Evolutionary conservation across 1,140 invertebrate species (phyloP), one percentile per base, ranked within the genome.

Genomic region (Drosophila athabasca): DNA sequence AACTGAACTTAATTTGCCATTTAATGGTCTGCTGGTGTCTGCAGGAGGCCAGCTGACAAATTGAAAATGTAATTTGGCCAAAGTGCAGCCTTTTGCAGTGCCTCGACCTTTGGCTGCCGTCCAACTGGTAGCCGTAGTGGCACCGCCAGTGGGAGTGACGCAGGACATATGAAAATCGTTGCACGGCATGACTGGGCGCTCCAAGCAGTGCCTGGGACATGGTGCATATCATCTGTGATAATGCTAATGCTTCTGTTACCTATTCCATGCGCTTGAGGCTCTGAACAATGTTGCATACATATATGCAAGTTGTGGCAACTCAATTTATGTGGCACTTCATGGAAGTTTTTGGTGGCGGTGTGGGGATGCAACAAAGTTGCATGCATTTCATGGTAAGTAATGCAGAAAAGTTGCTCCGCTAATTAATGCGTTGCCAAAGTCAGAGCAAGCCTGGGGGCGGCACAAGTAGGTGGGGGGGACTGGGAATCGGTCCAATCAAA

Each of bases 11-110:
- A 83, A 83, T 83, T 84, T 83, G 53, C 68, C 64, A 78, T 83
- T 82, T 77, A 81, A 77, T 76, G 67, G 44, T 60, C 64, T 35
- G 66, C 64, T 39, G 50, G 35, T 31, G 45, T 13, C 60, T 26
- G 54, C 55, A 55, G 43, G 15, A 26, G 24, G 68, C 72, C 76
- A 68, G 84, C 82, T 75, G 82, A 87, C 82, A 81, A 85, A 75
- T 87, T 85, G 74, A 82, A 85, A 85, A 82, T 85, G 78, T 78
- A 85, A 85, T 85, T 85, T 85, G 62, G 82, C 78, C 62, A 77
- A 87, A 85, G 81, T 81, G 81, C 82, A 77, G 58, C 50, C 64
- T 9, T 62, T 69, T 62, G 50, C 48, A 9, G 57, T 46, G 29
- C 29, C 57, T 22, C 65, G 52, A 29, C 64, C 35, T 17, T 83